Evolutionary conservation across 1,140 invertebrate genomes (phyloP), one percentile per base, ranked within the genome.

Genomic region (Drosophila tsacasi): DNA sequence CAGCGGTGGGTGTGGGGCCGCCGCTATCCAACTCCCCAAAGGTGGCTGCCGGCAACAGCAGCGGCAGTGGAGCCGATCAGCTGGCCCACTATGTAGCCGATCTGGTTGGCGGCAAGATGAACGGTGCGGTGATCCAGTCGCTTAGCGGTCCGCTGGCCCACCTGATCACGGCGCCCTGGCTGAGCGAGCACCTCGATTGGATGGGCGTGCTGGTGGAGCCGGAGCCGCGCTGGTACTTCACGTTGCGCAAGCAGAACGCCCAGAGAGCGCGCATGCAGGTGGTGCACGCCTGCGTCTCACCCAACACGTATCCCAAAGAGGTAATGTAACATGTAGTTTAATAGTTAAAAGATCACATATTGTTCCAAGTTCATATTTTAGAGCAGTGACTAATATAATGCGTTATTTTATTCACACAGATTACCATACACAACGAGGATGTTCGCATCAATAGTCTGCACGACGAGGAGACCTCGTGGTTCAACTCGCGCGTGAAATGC

Each of bases 161-260:
- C 67, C 68, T 92, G 32, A 92, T 93, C 67, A 93, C 92, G 35
- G 91, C 92, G 54, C 93, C 93, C 62, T 96, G 95, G 94, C 91
- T 97, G 42, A 96, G 97, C 81, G 93, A 94, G 9, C 94, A 94
- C n/a, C 94, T 96, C 15, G 94, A 94, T 47, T 97, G 97, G 97
- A 93, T 93, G 62, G 97, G 97, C 4, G 93, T 97, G 7, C 94
- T 97, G 47, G 95, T 97, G 12, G 95, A 97, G 60, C 96, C 97
- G 0, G 96, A 97, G 89, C 95, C 96, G 0, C 92, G 95, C 30
- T 95, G 95, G 93, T 96, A 95, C 93, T 95, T 95, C 59, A 94
- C 95, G 72, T 91, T 96, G 67, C 93, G 95, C 21, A 95, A 95
- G 49, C 93, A 94, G 58, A 83, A 93, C 64, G 93, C 94, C 1